Evolutionary conservation across 2,888 invertebrate genomes (phyloP).

Genomic region (Ophioninae sp.): DNA sequence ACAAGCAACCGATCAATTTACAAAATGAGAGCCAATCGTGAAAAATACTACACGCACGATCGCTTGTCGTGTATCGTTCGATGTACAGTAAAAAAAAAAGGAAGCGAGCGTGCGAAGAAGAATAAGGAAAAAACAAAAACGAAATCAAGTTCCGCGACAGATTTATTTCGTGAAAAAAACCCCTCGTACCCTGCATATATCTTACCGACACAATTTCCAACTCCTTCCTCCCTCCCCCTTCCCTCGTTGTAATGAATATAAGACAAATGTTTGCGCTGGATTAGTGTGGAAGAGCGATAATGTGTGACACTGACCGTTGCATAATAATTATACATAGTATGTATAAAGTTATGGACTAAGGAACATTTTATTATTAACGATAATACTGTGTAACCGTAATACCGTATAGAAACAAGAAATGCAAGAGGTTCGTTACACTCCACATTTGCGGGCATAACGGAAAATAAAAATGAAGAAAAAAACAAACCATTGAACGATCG

Average conservation of each 20-base stretch:
- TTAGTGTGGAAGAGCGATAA: constrained; percentile 76
- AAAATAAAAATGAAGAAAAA: constrained; percentile 27
- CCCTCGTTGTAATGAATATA: constrained; percentile 64
- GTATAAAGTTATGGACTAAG: constrained; percentile 80
- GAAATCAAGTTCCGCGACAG: constrained; percentile 42
- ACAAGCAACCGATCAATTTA: constrained; percentile 28
- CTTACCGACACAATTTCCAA: constrained; percentile 44
- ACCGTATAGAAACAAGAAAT: constrained; percentile 66
- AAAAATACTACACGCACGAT: constrained; percentile 55
- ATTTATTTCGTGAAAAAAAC: constrained; percentile 33
- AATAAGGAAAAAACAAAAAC: constrained; percentile 28
- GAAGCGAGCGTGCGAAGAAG: constrained; percentile 46
- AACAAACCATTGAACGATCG: constrained; percentile 31
- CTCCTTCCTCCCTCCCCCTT: background rate
- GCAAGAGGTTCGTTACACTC: constrained; percentile 75
- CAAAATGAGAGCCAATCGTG: constrained; percentile 24
- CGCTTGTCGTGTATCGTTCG: constrained; percentile 64
- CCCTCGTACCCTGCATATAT: constrained; percentile 53
- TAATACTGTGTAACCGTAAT: constrained; percentile 76
- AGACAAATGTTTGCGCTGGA: constrained; percentile 74
- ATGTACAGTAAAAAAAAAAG: constrained; percentile 62
- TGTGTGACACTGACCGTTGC: constrained; percentile 79
- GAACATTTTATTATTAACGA: constrained; percentile 79
- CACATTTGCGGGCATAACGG: constrained; percentile 70
- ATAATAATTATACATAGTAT: constrained; percentile 81